These are phyloP conservation scores for Girardia tigrina DNA, from an alignment of 2,888 invertebrate species.

Conservation along the genomic window DNA sequence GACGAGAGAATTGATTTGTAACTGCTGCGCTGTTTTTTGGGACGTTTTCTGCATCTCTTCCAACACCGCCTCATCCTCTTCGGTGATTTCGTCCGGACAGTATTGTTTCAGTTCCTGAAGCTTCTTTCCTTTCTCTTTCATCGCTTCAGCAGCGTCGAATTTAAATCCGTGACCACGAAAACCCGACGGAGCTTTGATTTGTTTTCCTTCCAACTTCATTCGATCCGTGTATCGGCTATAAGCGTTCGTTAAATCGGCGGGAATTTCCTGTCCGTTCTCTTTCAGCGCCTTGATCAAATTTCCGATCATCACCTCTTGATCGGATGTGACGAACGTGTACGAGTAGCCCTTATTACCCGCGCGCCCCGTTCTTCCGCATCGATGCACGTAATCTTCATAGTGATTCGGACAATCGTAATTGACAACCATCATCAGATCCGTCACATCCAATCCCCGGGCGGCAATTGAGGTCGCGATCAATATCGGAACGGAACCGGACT, in stretches of 20 bases:
- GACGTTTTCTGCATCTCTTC: background rate
- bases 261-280: background rate
- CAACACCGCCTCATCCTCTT: background rate
- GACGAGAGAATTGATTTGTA: background rate
- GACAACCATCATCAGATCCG: constrained; percentile 10
- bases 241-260: background rate
- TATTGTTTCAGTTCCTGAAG: background rate
- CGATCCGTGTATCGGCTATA: background rate
- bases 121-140: background rate
- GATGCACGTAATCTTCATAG: constrained; percentile 28
- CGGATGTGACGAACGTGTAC: constrained; percentile 10
- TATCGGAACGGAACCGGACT: background rate
- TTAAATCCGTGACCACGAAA: constrained; percentile 27
- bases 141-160: constrained; percentile 28
- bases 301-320: background rate
- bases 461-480: constrained; percentile 26
- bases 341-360: constrained; percentile 24
- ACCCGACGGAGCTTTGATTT: background rate
- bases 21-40: background rate
- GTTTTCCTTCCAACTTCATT: background rate
- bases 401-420: constrained; percentile 29
- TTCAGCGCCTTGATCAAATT: constrained; percentile 7
- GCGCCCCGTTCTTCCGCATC: constrained; percentile 13
- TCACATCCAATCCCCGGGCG: constrained; percentile 25
- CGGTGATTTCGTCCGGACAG: background rate